phyloP scores from a whole-genome alignment of 2,113 vertebrate species.

The Hydrochoerus hydrochaeris region DNA sequence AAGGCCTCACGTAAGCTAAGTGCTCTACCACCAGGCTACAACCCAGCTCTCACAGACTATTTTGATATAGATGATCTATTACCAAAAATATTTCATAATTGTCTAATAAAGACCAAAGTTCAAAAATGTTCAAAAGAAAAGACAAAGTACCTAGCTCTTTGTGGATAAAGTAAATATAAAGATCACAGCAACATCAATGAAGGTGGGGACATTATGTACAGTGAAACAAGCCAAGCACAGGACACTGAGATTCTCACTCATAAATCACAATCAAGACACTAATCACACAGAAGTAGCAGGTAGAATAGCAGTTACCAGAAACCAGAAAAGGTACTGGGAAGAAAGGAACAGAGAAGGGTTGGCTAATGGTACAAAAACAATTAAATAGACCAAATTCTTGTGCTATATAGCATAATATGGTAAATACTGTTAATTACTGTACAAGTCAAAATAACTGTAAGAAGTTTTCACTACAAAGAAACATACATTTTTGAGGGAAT shows the following conservation, averaged over 20 bases:
- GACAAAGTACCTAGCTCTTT: background rate
- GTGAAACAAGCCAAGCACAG: background rate
- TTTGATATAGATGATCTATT: background rate
- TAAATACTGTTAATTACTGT: background rate
- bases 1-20: background rate
- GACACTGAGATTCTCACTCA: background rate
- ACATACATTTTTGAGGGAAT: background rate
- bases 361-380: background rate
- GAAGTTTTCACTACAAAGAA: background rate
- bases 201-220: background rate
- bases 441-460: background rate
- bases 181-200: background rate
- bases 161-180: conserved; percentile 15
- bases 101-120: conserved; percentile 19
- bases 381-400: background rate
- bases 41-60: background rate
- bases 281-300: background rate
- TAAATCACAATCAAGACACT: background rate
- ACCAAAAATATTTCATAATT: conserved; percentile 43
- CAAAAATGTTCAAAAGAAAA: background rate
- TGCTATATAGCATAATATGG: background rate
- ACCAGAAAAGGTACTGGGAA: background rate
- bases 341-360: background rate
- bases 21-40: background rate
- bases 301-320: background rate